phyloP scores from a whole-genome alignment of 2,888 invertebrate genomes.

The Cryptosula pallasiana region DNA sequence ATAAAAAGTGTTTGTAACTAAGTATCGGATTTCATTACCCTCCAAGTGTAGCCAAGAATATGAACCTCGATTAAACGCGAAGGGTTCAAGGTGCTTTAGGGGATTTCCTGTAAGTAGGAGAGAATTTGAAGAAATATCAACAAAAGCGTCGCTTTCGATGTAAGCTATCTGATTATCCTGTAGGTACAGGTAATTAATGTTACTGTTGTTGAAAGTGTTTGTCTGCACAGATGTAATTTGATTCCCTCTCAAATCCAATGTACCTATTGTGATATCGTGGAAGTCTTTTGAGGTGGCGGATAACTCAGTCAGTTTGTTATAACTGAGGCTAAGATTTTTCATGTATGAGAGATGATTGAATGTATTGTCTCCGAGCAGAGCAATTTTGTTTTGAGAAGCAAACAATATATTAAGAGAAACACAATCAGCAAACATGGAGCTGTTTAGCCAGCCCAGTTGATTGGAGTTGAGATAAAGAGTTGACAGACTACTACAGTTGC shows the following conservation, averaged over 20 bases:
- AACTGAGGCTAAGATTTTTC: slow-evolving; percentile 33
- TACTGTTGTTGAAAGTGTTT: slow-evolving; percentile 32
- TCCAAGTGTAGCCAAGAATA: slow-evolving; percentile 27
- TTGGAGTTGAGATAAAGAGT: slow-evolving; percentile 31
- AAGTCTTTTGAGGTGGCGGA: slow-evolving; percentile 36
- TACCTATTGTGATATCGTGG: slow-evolving; percentile 30
- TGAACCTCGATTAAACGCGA: slow-evolving; percentile 29
- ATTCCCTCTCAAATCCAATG: slow-evolving; percentile 31
- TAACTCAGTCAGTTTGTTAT: slow-evolving; percentile 34
- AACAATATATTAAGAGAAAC: slow-evolving; percentile 25
- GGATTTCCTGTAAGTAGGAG: slow-evolving; percentile 30
- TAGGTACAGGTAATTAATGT: slow-evolving; percentile 23
- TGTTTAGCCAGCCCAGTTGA: slow-evolving; percentile 30
- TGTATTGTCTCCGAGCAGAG: slow-evolving; percentile 40
- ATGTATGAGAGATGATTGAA: no score
- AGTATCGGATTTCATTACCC: slow-evolving; percentile 29
- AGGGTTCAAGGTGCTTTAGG: slow-evolving; percentile 29
- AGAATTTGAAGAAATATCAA: slow-evolving; percentile 26
- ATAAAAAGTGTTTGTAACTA: slow-evolving; percentile 33
- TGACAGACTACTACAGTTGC: slow-evolving; percentile 27
- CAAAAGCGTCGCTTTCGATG: slow-evolving; percentile 32
- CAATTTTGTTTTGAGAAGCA: slow-evolving; percentile 35
- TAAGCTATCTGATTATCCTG: neutral
- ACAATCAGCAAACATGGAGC: slow-evolving; percentile 28
- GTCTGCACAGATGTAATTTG: slow-evolving; percentile 33